Percentiles rank a stretch among this genome's conserved stretches.
These are phyloP conservation scores for Cromileptes altivelis DNA, from an alignment of 2,113 vertebrate genomes.

Conservation along the genomic window DNA sequence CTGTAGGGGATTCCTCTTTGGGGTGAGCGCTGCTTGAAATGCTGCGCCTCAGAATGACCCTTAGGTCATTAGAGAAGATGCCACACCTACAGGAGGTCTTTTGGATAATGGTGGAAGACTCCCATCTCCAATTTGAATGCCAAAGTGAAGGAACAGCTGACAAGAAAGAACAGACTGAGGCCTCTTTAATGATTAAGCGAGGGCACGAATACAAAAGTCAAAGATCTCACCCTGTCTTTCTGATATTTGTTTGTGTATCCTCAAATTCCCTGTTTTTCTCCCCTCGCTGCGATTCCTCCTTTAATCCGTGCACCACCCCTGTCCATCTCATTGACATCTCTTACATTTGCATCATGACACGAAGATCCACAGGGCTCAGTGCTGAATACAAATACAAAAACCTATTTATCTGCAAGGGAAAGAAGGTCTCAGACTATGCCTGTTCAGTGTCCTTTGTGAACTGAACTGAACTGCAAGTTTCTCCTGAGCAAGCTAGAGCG, in stretches of 20 bases:
- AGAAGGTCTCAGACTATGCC: constrained; percentile 11
- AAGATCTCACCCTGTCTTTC: constrained; percentile 41
- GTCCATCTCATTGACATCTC: constrained; percentile 40
- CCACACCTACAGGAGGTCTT: constrained; percentile 47
- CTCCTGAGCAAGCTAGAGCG: constrained; percentile 6
- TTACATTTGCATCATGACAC: constrained; percentile 43
- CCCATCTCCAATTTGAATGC: constrained; percentile 20
- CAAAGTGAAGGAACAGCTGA: constrained; percentile 4
- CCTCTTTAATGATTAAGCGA: constrained; percentile 37
- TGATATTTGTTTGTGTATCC: constrained; percentile 53
- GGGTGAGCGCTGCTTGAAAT: constrained; percentile 32
- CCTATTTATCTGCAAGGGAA: constrained; percentile 9
- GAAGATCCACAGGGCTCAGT: constrained; percentile 7
- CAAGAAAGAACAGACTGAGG: not conserved
- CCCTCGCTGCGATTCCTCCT: constrained; percentile 26
- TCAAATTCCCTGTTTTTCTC: constrained; percentile 42
- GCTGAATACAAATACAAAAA: constrained; percentile 51
- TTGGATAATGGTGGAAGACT: constrained; percentile 26
- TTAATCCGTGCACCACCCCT: constrained; percentile 42
- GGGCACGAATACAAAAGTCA: constrained; percentile 22
- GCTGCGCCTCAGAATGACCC: constrained; percentile 32
- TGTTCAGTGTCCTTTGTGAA: constrained; percentile 2
- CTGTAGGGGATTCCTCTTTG: constrained; percentile 69
- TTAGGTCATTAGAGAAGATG: constrained; percentile 39
- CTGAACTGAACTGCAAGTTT: constrained; percentile 18